Base-by-base conservation (phyloP, 1,140 invertebrate genomes). In the Drosophila santomea region DNA sequence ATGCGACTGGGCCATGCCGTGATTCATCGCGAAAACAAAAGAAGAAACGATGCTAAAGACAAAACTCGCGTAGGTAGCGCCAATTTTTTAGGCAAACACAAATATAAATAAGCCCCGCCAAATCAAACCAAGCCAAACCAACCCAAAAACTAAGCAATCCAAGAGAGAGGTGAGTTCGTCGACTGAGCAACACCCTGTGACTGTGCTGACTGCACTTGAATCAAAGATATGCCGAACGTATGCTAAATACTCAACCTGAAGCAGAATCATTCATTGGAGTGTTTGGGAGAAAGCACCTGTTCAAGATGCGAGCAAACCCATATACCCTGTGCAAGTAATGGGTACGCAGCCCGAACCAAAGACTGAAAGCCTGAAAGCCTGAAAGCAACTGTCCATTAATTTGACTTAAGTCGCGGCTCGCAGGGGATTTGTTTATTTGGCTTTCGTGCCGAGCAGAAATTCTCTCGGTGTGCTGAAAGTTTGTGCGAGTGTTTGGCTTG, bases 71-170 rank as follows among this genome's bases (percentile, higher is more conserved):
- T 86, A 86, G 83, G 83, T 88, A 86, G 83, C 71, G 66, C 56
- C 71, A 88, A 86, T 88, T 86, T 86, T 88, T 86, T 79, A 88
- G 75, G 71, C 83, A 86, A 88, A 88, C 45, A 64, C 45, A 60
- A 59, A 57, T 52, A 62, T 45, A 56, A 57, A 28, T 25, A 54
- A 63, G 60, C 28, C 25, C 17, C 41, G 61, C 55, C 55, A 68
- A 58, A 69, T 41, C 43, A 66, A 71, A 67, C 43, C 54, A 60
- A 60, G 56, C 60, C 56, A 38, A 38, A 17, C 35, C 38, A 45
- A 20, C 23, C 14, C 47, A 20, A 56, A 38, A 20, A 36, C 15
- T 48, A 54, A 38, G 11, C 20, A 35, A 14, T 23, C 14, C 17
- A 11, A 51, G 6, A 51, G 6, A 28, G 3, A 10, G n/a, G 4